Evolutionary conservation across 2,797 vertebrate species (phyloP), one percentile per base, ranked within the genome.

Genomic region (Todus mexicanus): DNA sequence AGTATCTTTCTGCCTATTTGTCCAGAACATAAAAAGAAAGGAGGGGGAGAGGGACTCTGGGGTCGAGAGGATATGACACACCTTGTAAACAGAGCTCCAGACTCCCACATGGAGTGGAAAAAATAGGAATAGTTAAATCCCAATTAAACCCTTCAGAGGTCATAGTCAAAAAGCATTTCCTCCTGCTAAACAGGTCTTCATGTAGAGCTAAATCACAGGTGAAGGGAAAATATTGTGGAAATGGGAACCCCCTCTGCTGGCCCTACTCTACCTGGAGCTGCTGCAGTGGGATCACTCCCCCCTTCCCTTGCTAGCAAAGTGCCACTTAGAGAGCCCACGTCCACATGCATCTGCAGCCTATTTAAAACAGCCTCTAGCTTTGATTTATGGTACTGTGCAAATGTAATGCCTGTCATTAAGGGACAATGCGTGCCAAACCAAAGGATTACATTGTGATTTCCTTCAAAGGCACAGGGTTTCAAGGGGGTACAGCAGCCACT

Each of bases 331-430:
- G n/a, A 94, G 68, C 68, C 66, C 22, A 66, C 22, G 37, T 96
- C 96, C 94, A 60, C 80, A 50, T 94, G 94, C 87, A 92, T 95
- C 97, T 96, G 93, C 93, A 92, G 95, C 91, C 96, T 92, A 87
- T 95, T 96, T 95, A 94, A 96, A 97, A 89, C 84, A 94, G 95
- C 53, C 95, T 85, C 84, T 64, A 77, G 80, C 38, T 87, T 65
- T 98, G 97, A 98, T 97, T 97, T 97, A 97, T 93, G 85, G 84
- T 33, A 76, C 96, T 91, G 94, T 89, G 96, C 93, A 95, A 93
- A 97, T 87, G 82, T 88, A 96, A 96, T 90, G 94, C 91, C 93
- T 94, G 73, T 97, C 97, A 89, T 97, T 95, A 96, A 86, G 94
- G 89, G 93, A 96, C 95, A 93, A 94, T 95, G 85, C 84, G 22